Conservation (phyloP, 2,888 invertebrate genomes). For the Cotesia congregata region DNA sequence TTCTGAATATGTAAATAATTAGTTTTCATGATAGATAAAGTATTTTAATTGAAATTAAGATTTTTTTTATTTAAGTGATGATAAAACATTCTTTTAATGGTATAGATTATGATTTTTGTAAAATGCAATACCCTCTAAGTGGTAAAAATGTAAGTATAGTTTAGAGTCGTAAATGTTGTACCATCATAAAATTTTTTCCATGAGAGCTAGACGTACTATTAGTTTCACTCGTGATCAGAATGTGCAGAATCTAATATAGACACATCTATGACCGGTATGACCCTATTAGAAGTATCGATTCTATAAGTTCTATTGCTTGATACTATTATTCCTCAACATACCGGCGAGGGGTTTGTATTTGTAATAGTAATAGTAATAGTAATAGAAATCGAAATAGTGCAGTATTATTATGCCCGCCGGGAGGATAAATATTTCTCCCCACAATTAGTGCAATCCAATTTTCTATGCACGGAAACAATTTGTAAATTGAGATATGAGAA, state of each 20-base stretch:
- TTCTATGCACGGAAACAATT: conserved; percentile 13
- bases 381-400: not conserved
- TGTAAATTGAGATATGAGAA: not conserved
- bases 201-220: conserved; percentile 33
- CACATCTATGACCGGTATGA: conserved; percentile 29
- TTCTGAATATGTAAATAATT: too few species aligned
- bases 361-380: too few species aligned
- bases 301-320: conserved; percentile 17
- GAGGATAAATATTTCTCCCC: conserved; percentile 22
- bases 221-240: conserved; percentile 19
- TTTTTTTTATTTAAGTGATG: too few species aligned
- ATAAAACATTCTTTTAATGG: too few species aligned
- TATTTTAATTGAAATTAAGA: too few species aligned
- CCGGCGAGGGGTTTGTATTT: too few species aligned
- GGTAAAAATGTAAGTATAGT: too few species aligned
- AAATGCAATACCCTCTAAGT: too few species aligned
- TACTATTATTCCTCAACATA: not conserved
- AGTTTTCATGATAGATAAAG: too few species aligned
- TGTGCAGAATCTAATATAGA: conserved; percentile 40
- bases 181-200: too few species aligned
- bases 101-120: too few species aligned
- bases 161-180: too few species aligned
- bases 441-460: conserved; percentile 30
- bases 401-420: not conserved
- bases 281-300: conserved; percentile 52